Evolutionary conservation across 2,888 invertebrate species (phyloP), one percentile per base, ranked within the genome.

Genomic region (Scaeva pyrastri): DNA sequence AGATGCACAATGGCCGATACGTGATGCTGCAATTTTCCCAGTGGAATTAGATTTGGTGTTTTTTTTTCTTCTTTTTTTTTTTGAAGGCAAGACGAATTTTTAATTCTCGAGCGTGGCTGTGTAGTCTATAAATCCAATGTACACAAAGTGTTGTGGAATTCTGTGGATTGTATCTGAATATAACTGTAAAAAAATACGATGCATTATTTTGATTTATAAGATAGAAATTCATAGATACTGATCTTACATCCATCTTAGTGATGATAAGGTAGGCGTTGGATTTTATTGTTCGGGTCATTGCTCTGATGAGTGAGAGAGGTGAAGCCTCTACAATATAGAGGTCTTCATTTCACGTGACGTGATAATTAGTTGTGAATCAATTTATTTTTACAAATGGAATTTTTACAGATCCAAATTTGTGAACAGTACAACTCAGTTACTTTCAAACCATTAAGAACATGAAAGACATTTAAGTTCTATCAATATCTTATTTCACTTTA

Each of bases 31-130:
- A 77, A 82, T 86, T 82, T 80, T 82, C 70, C 39, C 45, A 60
- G 58, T 58, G 71, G 64, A 86, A 86, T 86, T 78, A 74, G 86
- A 78, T 86, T 86, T 82, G 74, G 64, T 74, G 64, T 86, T 78
- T 86, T 74, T 5, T 26, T 26, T 31, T 5, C 8, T 77, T 86
- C 74, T 86, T 74, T 5, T 26, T 26, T 31, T 5, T 31, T 77
- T 77, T 78, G 77, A 77, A 78, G 77, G 86, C 82, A 78, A 78
- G 71, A 74, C 86, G 82, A 86, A 86, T 82, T 82, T 74, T 74
- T 82, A 82, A 86, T 86, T 31, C 45, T 36, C 23, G 55, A n/a
- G 70, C 62, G 74, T 62, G 62, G 36, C 52, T 64, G 56, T 64
- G 14, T 21, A 45, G 43, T 26, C 39, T 36, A 50, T 41, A 58